These are phyloP conservation scores for Spodoptera exigua DNA, from an alignment of 2,888 invertebrate species.

Conservation along the genomic window DNA sequence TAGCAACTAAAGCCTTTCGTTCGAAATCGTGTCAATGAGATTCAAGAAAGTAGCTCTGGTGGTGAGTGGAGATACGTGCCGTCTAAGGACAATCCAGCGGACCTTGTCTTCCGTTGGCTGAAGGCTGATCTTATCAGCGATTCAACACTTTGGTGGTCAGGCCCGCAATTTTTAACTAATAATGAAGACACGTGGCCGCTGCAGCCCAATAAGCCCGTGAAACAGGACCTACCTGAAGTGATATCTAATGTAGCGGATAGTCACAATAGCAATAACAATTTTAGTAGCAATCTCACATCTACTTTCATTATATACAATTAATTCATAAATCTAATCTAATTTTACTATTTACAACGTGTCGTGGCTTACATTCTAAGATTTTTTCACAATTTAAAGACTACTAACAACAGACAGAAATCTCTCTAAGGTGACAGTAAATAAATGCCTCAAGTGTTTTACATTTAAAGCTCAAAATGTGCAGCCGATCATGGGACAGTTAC, in stretches of 20 bases:
- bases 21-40: constrained; percentile 50
- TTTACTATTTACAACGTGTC: constrained; percentile 8
- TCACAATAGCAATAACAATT: not conserved
- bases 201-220: constrained; percentile 9
- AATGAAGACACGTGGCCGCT: constrained; percentile 11
- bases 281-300: constrained; percentile 9
- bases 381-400: constrained; percentile 14
- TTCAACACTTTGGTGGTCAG: constrained; percentile 48
- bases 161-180: constrained; percentile 26
- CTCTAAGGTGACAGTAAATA: constrained; percentile 10
- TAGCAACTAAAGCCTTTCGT: constrained; percentile 50
- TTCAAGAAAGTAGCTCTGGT: constrained; percentile 46
- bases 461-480: constrained; percentile 20
- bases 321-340: constrained; percentile 16
- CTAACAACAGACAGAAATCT: constrained; percentile 41
- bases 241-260: not conserved
- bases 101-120: constrained; percentile 10
- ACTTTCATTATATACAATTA: constrained; percentile 12
- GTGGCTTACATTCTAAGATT: constrained; percentile 13
- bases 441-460: constrained; percentile 17
- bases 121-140: constrained; percentile 39
- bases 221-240: constrained; percentile 20
- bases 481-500: constrained; percentile 21
- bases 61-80: constrained; percentile 50
- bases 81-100: not conserved